A percentile compares a stretch with the other conserved stretches of the same genome.
These are phyloP conservation scores for Craterocephalus amniculus DNA, from an alignment of 2,797 vertebrate species.

Conservation along the genomic window DNA sequence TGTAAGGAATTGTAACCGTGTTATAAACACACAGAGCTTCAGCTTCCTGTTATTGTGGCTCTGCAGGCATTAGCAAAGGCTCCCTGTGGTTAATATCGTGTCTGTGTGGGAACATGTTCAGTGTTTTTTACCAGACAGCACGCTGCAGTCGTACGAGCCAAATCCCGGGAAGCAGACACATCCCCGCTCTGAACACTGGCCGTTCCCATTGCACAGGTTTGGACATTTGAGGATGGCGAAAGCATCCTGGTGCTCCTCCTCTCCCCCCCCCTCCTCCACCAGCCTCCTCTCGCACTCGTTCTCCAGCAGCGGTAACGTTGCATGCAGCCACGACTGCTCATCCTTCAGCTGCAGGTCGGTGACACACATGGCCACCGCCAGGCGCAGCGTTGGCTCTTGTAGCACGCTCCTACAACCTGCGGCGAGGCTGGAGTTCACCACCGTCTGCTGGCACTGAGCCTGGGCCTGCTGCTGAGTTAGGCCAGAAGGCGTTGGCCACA, in stretches of 20 bases:
- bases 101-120: too few species aligned
- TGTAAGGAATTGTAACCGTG: not conserved
- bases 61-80: not conserved
- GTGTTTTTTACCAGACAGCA: slow-evolving; percentile 83
- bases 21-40: not conserved
- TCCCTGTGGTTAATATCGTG: not conserved
- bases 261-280: slow-evolving; percentile 77
- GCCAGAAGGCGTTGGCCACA: slow-evolving; percentile 87
- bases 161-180: slow-evolving; percentile 88
- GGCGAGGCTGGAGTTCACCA: slow-evolving; percentile 86
- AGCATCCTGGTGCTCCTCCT: slow-evolving; percentile 66
- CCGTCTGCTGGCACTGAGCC: slow-evolving; percentile 75
- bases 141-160: slow-evolving; percentile 87
- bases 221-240: slow-evolving; percentile 85
- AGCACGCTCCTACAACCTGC: slow-evolving; percentile 82
- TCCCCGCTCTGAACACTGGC: slow-evolving; percentile 87
- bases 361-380: slow-evolving; percentile 82
- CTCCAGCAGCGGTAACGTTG: slow-evolving; percentile 85
- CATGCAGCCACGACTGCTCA: slow-evolving; percentile 83
- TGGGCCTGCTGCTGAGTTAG: slow-evolving; percentile 74
- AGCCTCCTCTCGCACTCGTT: slow-evolving; percentile 90
- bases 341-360: slow-evolving; percentile 90
- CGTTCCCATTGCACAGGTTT: slow-evolving; percentile 84
- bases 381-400: slow-evolving; percentile 57
- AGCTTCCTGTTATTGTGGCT: not conserved